Conservation (phyloP, 2,888 invertebrate genomes). For the Meghimatium bilineatum region DNA sequence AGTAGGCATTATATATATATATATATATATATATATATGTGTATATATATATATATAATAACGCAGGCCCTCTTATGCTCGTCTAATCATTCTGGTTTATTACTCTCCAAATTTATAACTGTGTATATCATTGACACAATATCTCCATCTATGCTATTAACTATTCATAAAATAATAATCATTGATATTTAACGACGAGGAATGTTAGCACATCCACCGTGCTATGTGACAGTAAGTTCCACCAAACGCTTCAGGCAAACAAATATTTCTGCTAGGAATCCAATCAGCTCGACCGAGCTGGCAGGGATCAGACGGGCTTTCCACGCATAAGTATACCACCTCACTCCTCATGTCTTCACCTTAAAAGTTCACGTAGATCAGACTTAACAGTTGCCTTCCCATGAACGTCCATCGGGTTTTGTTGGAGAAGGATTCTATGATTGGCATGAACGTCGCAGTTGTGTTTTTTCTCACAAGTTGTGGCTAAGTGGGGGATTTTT, state of each 20-base stretch:
- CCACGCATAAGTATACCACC: neutral
- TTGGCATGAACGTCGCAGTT: neutral
- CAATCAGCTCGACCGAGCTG: neutral
- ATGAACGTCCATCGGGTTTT: neutral
- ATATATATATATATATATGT: no score
- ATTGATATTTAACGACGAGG: neutral
- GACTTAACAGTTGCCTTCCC: neutral
- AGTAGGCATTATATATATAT: no score
- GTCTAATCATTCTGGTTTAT: no score
- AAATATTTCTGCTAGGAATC: neutral
- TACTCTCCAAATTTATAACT: no score
- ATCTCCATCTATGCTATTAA: no score
- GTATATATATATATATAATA: no score
- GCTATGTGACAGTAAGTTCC: neutral
- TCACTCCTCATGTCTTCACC: neutral
- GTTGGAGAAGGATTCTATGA: neutral
- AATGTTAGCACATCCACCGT: neutral
- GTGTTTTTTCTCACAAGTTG: neutral
- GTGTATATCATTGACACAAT: no score
- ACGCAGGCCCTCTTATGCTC: no score
- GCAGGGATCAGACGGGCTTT: constrained; percentile 22
- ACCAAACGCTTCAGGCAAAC: neutral
- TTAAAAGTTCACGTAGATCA: neutral
- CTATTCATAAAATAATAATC: no score
- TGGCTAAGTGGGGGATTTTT: neutral